Conservation (phyloP, 2,797 vertebrate species). For the Fratercula arctica region DNA sequence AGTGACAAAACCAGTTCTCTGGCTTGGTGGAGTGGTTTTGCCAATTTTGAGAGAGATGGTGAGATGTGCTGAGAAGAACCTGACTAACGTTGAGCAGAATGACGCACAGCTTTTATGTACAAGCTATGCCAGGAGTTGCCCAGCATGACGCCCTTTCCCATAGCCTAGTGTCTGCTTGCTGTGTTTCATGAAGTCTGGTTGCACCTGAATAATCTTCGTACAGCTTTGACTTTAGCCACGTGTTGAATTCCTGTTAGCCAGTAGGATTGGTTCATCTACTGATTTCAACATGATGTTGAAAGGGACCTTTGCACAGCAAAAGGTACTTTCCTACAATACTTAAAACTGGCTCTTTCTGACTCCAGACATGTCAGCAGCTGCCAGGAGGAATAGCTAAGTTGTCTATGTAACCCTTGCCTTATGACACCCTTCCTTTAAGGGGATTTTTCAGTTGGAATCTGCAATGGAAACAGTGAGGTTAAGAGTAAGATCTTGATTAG, state of each 20-base stretch:
- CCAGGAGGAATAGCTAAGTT: not conserved
- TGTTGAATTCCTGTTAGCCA: not conserved
- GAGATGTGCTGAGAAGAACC: not conserved
- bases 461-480: not conserved
- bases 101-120: not conserved
- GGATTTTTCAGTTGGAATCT: not conserved
- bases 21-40: not conserved
- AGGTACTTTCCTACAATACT: not conserved
- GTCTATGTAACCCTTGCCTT: not conserved
- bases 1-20: not conserved
- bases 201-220: rapidly evolving
- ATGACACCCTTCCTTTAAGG: not conserved
- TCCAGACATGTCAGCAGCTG: not conserved
- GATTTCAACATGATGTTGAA: not conserved
- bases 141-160: not conserved
- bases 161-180: not conserved
- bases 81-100: not conserved
- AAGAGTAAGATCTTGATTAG: not conserved
- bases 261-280: not conserved
- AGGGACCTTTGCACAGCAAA: not conserved
- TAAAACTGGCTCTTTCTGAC: not conserved
- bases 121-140: not conserved
- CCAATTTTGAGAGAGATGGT: not conserved
- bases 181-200: not conserved
- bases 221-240: not conserved